Evolutionary conservation across 2,797 vertebrate species (phyloP).

Genomic region (Coendou prehensilis): DNA sequence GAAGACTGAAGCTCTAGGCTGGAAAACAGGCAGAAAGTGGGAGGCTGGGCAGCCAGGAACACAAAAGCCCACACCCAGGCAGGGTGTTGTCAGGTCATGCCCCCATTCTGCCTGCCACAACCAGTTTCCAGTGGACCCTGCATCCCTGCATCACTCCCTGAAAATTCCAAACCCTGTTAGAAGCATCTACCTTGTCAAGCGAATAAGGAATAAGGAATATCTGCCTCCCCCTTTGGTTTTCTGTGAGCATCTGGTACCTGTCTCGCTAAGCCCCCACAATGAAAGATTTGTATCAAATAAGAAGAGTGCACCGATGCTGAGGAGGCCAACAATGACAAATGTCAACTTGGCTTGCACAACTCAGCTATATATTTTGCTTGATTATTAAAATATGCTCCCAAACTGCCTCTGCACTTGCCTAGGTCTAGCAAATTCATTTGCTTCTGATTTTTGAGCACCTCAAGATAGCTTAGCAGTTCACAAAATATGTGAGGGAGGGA

Average conservation of each 20-base stretch:
- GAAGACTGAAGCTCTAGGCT: neutral
- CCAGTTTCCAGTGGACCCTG: neutral
- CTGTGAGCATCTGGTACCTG: neutral
- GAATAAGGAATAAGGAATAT: neutral
- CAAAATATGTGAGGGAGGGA: neutral
- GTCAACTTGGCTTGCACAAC: neutral
- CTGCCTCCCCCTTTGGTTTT: neutral
- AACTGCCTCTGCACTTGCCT: neutral
- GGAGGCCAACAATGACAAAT: neutral
- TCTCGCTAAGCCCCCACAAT: neutral
- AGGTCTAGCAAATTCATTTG: neutral
- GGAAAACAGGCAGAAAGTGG: neutral
- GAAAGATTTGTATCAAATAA: neutral
- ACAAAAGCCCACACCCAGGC: neutral
- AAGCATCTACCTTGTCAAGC: neutral
- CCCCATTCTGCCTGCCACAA: neutral
- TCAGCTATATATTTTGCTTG: neutral
- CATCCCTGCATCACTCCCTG: neutral
- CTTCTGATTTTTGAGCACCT: neutral
- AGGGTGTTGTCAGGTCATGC: neutral
- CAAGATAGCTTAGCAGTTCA: neutral
- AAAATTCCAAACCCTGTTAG: neutral
- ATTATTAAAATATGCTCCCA: neutral
- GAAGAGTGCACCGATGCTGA: neutral
- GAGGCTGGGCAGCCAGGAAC: neutral